These are phyloP conservation scores for Nansenia antarctica DNA, from an alignment of 2,113 vertebrate species.

Conservation along the genomic window DNA sequence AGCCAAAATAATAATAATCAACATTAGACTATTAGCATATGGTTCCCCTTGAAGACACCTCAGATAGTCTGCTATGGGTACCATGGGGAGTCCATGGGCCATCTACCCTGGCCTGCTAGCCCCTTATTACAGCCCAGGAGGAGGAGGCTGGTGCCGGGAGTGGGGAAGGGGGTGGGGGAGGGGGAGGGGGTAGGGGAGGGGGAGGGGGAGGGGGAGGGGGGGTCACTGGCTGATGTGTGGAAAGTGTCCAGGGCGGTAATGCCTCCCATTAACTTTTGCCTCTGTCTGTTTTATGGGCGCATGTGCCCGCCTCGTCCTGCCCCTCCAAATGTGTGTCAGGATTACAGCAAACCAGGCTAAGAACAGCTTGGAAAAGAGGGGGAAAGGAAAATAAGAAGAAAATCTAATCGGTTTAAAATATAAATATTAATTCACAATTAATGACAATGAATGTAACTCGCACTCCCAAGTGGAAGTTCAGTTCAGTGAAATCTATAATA, in stretches of 20 bases:
- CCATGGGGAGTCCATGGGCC: background rate
- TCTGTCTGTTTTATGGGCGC: conserved; percentile 1
- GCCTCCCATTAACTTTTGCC: conserved; percentile 9
- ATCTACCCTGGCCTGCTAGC: background rate
- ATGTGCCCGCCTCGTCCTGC: conserved; percentile 3
- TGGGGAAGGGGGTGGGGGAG: background rate
- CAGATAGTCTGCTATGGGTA: background rate
- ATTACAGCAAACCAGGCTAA: conserved; percentile 68
- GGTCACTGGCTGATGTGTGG: conserved; percentile 8
- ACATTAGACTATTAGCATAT: background rate
- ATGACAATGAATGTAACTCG: conserved; percentile 33
- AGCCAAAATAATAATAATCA: too few species aligned
- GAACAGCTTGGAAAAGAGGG: conserved; percentile 62
- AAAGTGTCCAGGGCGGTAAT: conserved; percentile 3
- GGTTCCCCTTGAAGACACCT: conserved; percentile 10
- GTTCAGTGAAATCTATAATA: background rate
- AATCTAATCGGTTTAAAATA: conserved; percentile 66
- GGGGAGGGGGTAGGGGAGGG: background rate
- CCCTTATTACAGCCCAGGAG: background rate
- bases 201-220: background rate
- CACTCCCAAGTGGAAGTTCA: background rate
- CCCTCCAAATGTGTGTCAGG: conserved; percentile 36
- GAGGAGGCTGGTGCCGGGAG: background rate
- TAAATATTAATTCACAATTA: conserved; percentile 55
- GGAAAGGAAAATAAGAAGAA: conserved; percentile 54